Conservation (phyloP, 1,140 invertebrate genomes). For the Drosophila elegans region DNA sequence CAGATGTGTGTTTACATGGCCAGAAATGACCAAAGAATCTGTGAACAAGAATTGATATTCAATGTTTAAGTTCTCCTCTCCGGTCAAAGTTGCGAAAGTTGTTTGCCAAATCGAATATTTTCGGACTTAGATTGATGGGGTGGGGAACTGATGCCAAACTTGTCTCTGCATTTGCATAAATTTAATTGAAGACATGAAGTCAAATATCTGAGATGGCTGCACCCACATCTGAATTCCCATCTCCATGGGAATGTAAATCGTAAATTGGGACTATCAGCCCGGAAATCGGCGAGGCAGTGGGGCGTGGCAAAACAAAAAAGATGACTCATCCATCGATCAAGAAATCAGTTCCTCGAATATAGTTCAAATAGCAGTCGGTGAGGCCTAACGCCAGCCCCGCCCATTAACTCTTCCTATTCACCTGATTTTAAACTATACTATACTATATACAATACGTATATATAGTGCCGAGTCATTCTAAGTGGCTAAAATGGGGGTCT, state of each 20-base stretch:
- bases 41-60: constrained; percentile 25
- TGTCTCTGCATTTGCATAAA: constrained; percentile 28
- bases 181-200: constrained; percentile 6
- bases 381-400: constrained; percentile 24
- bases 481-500: constrained; percentile 1
- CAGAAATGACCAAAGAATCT: constrained; percentile 9
- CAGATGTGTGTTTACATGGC: constrained; percentile 37
- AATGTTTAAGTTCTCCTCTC: constrained; percentile 4
- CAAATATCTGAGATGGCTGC: not conserved
- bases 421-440: not conserved
- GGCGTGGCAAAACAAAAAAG: constrained; percentile 21
- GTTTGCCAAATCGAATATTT: constrained; percentile 45
- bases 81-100: constrained; percentile 21
- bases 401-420: constrained; percentile 22
- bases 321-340: constrained; percentile 5
- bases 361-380: constrained; percentile 33
- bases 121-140: constrained; percentile 37
- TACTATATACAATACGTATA: not conserved
- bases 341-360: constrained; percentile 15
- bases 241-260: constrained; percentile 5
- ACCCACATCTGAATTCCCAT: not conserved
- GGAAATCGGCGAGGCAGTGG: constrained; percentile 46
- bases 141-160: not conserved
- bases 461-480: constrained; percentile 20
- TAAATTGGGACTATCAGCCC: constrained; percentile 9